Base-by-base conservation (phyloP, 1,140 invertebrate genomes). In the Orussus abietinus region DNA sequence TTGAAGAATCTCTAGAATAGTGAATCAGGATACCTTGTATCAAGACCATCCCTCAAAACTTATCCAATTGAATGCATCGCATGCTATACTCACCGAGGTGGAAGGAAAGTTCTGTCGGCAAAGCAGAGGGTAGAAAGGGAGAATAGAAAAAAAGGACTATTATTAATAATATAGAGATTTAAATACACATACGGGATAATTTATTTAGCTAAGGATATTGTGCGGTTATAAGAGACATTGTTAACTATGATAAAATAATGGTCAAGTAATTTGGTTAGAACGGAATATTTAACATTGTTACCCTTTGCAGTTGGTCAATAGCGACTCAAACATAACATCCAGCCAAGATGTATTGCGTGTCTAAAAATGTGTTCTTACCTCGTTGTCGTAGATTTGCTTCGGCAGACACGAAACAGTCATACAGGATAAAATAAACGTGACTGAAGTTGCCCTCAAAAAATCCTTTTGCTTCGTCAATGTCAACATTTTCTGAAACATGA, bases 381-480 rank as follows among this genome's bases (percentile, higher is more conserved):
- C 88, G 83, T 74, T 94, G 90, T 47, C 88, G 84, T 14, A 96
- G 74, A 73, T 93, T 93, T 31, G 82, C 80, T 76, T 98, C 93
- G 25, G 90, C 87, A 60, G 83, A 80, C 25, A 93, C 85, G 69
- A 97, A 96, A 63, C 88, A 90, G 68, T 98, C 93, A 72, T 96
- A 94, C 32, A 98, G 81, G 55, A 96, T 90, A 64, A 89, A 92
- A 69, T 95, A 97, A 18, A 97, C 86, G 78, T 93, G 89, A 62
- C 90, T 94, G 65, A 93, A 96, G 72, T 96, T 92, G 21, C 81
- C 81, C 72, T 96, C 91, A 69, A 96, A 96, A 59, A 96, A 88
- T 30, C 80, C 80, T 76, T 96, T 96, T 7, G 88, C 84, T 75
- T 96, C 93, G 51, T 84, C 80, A 36, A 76, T 77, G 64, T 96